Percentiles rank a stretch among this genome's conserved stretches.
Evolutionary conservation across 2,888 invertebrate species (phyloP).

Genomic region (Metalampra italica): DNA sequence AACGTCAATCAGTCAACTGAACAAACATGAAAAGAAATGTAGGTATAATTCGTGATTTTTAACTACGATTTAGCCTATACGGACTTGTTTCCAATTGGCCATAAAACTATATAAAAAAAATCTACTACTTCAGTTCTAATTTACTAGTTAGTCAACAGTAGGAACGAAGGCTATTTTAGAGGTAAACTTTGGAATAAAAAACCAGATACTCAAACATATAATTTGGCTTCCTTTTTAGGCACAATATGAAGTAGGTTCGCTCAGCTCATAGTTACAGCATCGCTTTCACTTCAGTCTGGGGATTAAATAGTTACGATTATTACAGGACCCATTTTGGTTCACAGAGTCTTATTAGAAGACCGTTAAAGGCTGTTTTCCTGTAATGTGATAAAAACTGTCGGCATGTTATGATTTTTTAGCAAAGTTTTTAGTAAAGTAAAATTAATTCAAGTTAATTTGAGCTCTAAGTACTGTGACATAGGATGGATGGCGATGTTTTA

Average conservation of each 20-base stretch:
- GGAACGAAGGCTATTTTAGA: conserved; percentile 7
- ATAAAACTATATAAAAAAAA: too few relatives aligned
- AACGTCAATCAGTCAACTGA: too few relatives aligned
- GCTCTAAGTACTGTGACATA: too few relatives aligned
- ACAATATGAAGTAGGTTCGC: background rate
- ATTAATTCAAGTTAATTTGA: background rate
- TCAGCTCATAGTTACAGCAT: conserved; percentile 17
- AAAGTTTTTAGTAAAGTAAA: background rate
- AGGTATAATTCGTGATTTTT: too few relatives aligned
- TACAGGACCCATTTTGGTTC: conserved; percentile 6
- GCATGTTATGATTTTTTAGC: background rate
- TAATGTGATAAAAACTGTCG: conserved; percentile 13
- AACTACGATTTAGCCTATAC: too few relatives aligned
- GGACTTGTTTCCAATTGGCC: too few relatives aligned
- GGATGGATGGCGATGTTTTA: too few relatives aligned
- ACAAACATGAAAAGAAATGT: too few relatives aligned
- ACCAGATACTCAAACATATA: background rate
- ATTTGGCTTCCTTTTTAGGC: background rate
- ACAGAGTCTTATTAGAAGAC: conserved; percentile 11
- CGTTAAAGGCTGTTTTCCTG: conserved; percentile 21
- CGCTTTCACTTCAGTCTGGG: conserved; percentile 45
- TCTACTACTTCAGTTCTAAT: too few relatives aligned
- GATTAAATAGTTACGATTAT: conserved; percentile 31
- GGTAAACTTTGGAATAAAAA: too few relatives aligned
- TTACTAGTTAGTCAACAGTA: too few relatives aligned